Evolutionary conservation across 1,140 invertebrate species (phyloP).

Genomic region (Meloidogyne chitwoodi): DNA sequence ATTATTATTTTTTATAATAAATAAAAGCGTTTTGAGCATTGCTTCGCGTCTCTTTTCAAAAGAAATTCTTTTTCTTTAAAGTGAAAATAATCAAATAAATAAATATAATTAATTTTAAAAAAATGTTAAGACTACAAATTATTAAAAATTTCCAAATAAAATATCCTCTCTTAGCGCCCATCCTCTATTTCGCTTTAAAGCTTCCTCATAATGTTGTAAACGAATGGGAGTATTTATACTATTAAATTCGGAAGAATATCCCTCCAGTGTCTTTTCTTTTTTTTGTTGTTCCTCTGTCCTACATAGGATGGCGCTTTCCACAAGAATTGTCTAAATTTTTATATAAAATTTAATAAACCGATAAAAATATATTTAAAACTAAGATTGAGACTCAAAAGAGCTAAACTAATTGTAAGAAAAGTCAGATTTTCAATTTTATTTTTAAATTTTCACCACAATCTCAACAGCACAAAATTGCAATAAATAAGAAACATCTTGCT

Average conservation of each 20-base stretch:
- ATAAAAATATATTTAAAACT: too few relatives aligned
- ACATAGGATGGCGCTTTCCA: constrained; percentile 6
- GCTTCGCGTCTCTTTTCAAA: too few relatives aligned
- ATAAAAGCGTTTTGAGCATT: too few relatives aligned
- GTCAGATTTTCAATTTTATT: too few relatives aligned
- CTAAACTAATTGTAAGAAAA: too few relatives aligned
- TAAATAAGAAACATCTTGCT: neutral
- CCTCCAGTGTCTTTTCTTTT: neutral
- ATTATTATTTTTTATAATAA: too few relatives aligned
- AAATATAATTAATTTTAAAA: neutral
- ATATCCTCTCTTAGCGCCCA: constrained; percentile 18
- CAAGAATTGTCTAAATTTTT: constrained; percentile 4
- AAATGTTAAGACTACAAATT: neutral
- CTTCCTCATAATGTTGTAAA: constrained; percentile 21
- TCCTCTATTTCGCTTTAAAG: constrained; percentile 15
- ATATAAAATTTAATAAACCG: neutral
- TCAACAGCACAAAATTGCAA: constrained; percentile 22
- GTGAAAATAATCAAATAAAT: too few relatives aligned
- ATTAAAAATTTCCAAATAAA: constrained; percentile 22
- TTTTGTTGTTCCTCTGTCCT: constrained; percentile 12
- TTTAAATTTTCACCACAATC: constrained; percentile 21
- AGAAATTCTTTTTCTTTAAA: too few relatives aligned
- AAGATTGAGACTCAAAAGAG: too few relatives aligned
- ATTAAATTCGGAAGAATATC: neutral
- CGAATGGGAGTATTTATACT: neutral